These are phyloP conservation scores for Petrocephalus schoutedeni DNA, from an alignment of 2,797 vertebrate species.

Conservation along the genomic window DNA sequence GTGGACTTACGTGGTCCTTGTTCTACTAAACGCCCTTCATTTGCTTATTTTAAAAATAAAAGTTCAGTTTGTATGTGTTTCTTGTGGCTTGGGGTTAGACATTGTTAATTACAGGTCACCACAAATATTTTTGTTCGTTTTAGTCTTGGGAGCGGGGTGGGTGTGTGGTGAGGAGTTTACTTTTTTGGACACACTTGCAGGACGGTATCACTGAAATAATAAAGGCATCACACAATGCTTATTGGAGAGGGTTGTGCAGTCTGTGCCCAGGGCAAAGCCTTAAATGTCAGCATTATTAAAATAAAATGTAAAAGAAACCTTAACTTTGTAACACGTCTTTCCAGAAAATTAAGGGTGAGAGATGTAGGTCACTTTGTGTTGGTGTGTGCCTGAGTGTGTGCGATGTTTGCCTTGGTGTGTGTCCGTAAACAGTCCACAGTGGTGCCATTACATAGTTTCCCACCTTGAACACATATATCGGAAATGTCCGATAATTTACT, in stretches of 20 bases:
- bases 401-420: neutral
- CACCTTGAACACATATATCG: neutral
- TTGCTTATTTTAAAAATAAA: neutral
- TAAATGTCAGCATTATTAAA: neutral
- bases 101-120: constrained; percentile 34
- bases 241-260: neutral
- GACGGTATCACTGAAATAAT: neutral
- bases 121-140: constrained; percentile 36
- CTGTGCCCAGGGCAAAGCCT: neutral
- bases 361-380: constrained; percentile 16
- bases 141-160: neutral
- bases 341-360: neutral
- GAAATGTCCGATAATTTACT: neutral
- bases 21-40: neutral
- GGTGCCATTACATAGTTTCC: neutral
- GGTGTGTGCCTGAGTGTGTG: neutral
- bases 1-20: neutral
- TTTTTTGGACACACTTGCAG: neutral
- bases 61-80: neutral
- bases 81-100: neutral
- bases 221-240: neutral
- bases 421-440: constrained; percentile 25
- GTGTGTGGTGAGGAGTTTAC: constrained; percentile 21
- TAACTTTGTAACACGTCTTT: neutral
- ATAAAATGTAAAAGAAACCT: neutral